Percentiles rank a stretch among this genome's conserved stretches.
phyloP scores from a whole-genome alignment of 2,113 vertebrate genomes.

The Cephalophus harveyi region DNA sequence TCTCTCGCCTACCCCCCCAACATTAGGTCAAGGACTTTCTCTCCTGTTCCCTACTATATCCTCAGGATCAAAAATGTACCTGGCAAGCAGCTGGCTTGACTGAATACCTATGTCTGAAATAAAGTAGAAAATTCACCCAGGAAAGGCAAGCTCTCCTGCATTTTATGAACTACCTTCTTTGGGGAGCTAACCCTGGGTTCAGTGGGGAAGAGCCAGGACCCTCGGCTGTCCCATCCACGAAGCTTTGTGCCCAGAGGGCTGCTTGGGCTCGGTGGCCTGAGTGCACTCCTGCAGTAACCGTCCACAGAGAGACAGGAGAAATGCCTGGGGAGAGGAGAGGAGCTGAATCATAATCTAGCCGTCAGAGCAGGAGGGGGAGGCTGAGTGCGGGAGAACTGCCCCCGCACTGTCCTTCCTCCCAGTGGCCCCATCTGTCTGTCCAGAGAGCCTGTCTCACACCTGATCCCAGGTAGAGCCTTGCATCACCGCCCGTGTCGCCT shows the following conservation, averaged over 20 bases:
- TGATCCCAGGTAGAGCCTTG: not conserved
- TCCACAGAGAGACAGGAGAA: not conserved
- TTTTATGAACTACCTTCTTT: rapidly evolving
- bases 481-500: not conserved
- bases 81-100: rapidly evolving
- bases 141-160: rapidly evolving
- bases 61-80: rapidly evolving
- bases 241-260: rapidly evolving
- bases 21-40: not conserved
- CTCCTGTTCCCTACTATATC: not conserved
- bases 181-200: not conserved
- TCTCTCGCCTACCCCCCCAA: rapidly evolving
- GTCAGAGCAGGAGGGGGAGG: rapidly evolving
- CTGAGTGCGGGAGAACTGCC: rapidly evolving
- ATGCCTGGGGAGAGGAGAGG: rapidly evolving
- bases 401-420: rapidly evolving
- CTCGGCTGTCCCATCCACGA: rapidly evolving
- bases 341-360: rapidly evolving
- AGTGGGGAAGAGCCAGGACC: rapidly evolving
- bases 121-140: not conserved
- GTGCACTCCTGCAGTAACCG: rapidly evolving
- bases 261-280: rapidly evolving
- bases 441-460: not conserved
- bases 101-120: not conserved
- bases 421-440: not conserved